Percentiles rank a stretch among this genome's conserved stretches.
phyloP scores from a whole-genome alignment of 1,140 invertebrate species.

The Brachystomella parvula region DNA sequence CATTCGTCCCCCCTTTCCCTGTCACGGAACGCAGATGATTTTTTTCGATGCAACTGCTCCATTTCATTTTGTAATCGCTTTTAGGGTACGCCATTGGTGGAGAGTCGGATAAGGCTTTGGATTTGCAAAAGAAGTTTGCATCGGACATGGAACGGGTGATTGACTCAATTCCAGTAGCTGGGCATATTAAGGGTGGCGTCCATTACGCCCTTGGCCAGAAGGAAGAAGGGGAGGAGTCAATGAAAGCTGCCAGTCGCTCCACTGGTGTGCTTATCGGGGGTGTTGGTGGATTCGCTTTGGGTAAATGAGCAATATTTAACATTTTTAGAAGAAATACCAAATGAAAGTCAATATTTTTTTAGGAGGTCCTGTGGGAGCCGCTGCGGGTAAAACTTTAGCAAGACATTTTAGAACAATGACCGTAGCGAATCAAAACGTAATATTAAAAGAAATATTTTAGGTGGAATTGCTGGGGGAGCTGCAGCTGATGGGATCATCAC shows the following conservation, averaged over 20 bases:
- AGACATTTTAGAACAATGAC: too few relatives aligned
- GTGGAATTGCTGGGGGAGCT: constrained; percentile 33
- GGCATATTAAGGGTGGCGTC: constrained; percentile 30
- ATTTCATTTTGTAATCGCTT: not conserved
- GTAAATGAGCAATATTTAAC: not conserved
- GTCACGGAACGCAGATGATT: too few relatives aligned
- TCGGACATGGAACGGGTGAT: constrained; percentile 30
- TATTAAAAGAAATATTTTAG: too few relatives aligned
- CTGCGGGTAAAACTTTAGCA: too few relatives aligned
- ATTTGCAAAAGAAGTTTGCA: constrained; percentile 33
- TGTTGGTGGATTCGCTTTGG: constrained; percentile 22
- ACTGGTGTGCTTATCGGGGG: constrained; percentile 31
- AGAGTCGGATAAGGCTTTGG: constrained; percentile 17
- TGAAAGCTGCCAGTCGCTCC: constrained; percentile 24
- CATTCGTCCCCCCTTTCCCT: not conserved
- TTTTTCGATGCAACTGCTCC: not conserved
- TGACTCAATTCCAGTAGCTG: constrained; percentile 32
- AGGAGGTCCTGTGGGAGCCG: constrained; percentile 20
- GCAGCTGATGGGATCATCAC: constrained; percentile 32
- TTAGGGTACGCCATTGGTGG: constrained; percentile 19
- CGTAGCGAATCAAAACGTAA: too few relatives aligned
- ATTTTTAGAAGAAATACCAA: not conserved
- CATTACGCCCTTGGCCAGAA: constrained; percentile 31
- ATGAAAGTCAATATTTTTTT: not conserved
- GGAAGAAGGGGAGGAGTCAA: constrained; percentile 23